phyloP scores from a whole-genome alignment of 1,140 invertebrate genomes.

The Theocolax elegans region DNA sequence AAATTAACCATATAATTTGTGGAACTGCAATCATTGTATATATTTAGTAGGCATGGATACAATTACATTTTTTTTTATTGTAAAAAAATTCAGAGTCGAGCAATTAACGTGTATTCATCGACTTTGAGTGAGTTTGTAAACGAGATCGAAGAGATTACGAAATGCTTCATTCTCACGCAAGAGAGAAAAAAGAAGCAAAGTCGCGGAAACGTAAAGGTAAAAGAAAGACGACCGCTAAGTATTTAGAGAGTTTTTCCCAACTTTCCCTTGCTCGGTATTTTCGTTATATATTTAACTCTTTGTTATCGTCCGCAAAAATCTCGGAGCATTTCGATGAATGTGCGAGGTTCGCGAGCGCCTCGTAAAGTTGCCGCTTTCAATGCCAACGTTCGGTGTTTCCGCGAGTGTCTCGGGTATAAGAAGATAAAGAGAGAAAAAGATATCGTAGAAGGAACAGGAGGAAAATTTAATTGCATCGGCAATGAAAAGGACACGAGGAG shows the following conservation, averaged over 20 bases:
- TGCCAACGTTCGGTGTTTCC: too few relatives aligned
- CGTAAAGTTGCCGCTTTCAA: not conserved
- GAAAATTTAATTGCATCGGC: slow-evolving; percentile 46
- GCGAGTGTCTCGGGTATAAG: not conserved
- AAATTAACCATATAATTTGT: too few relatives aligned
- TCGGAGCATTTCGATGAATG: not conserved
- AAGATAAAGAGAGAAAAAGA: slow-evolving; percentile 6
- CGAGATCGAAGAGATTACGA: too few relatives aligned
- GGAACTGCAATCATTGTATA: too few relatives aligned
- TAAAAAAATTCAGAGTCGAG: too few relatives aligned
- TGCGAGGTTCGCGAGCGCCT: not conserved
- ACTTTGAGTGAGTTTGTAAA: too few relatives aligned
- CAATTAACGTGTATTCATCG: too few relatives aligned
- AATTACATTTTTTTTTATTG: too few relatives aligned
- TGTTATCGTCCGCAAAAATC: slow-evolving; percentile 3
- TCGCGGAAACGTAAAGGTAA: too few relatives aligned
- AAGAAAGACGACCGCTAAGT: not conserved
- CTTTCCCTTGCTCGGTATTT: not conserved
- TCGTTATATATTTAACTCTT: not conserved
- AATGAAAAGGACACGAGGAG: slow-evolving; percentile 42
- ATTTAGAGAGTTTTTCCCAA: slow-evolving; percentile 10
- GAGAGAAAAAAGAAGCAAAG: too few relatives aligned
- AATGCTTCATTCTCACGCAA: too few relatives aligned
- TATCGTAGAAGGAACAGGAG: not conserved
- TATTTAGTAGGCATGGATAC: too few relatives aligned